These are phyloP conservation scores for Aphaenogaster floridana DNA, from an alignment of 1,140 invertebrate species.

Conservation along the genomic window DNA sequence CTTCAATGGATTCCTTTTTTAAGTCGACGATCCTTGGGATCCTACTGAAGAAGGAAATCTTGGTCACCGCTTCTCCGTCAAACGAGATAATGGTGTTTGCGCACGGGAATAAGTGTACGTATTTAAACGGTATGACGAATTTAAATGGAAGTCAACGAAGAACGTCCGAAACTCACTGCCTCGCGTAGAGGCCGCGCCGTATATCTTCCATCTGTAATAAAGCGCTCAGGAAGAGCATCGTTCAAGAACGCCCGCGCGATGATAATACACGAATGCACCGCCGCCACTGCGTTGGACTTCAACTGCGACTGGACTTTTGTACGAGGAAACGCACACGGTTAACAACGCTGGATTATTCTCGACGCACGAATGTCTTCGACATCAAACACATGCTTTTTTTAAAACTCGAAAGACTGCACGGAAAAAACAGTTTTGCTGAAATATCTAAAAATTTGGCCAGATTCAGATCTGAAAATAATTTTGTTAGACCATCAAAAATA, in stretches of 20 bases:
- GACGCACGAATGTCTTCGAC: background rate
- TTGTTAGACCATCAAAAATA: too few relatives aligned
- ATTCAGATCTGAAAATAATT: too few relatives aligned
- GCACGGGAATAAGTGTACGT: conserved; percentile 29
- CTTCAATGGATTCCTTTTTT: background rate
- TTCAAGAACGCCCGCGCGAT: conserved; percentile 73
- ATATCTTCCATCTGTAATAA: conserved; percentile 58
- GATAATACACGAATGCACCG: conserved; percentile 15
- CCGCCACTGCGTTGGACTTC: background rate
- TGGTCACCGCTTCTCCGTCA: background rate
- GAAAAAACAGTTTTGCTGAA: too few relatives aligned
- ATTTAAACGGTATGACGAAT: conserved; percentile 53
- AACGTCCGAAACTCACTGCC: conserved; percentile 65
- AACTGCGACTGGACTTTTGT: background rate
- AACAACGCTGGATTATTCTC: conserved; percentile 25
- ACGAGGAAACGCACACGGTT: conserved; percentile 2
- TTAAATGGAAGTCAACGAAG: conserved; percentile 62
- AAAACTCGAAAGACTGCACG: background rate
- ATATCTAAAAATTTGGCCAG: too few relatives aligned
- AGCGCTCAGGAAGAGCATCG: conserved; percentile 67
- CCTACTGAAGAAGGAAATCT: conserved; percentile 13
- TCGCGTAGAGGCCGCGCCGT: background rate
- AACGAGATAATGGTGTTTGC: conserved; percentile 49
- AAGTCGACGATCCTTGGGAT: background rate
- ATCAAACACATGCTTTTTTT: background rate